These are phyloP conservation scores for Machimus rusticus DNA, from an alignment of 2,888 invertebrate genomes.

Conservation along the genomic window DNA sequence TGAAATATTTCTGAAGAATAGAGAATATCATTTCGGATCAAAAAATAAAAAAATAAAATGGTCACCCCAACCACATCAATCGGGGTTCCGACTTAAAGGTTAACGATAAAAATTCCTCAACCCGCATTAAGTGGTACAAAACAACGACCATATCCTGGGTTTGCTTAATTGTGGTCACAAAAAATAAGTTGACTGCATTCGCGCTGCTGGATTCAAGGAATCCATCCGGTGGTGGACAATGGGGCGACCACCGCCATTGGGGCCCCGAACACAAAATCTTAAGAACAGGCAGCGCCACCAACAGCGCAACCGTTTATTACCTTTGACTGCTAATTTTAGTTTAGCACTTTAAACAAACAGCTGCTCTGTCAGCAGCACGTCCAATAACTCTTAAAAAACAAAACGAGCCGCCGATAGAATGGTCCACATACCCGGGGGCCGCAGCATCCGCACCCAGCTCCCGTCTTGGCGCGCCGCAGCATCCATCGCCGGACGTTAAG, in stretches of 20 bases:
- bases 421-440: background rate
- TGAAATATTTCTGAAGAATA: background rate
- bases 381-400: background rate
- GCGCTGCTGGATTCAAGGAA: background rate
- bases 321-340: slow-evolving; percentile 20
- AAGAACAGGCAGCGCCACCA: background rate
- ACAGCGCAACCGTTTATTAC: background rate
- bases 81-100: background rate
- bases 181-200: background rate
- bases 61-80: background rate
- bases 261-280: background rate
- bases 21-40: background rate
- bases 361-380: background rate
- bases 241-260: background rate
- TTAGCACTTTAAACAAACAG: slow-evolving; percentile 28
- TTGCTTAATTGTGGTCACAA: background rate
- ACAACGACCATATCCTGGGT: background rate
- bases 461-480: background rate
- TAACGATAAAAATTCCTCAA: background rate
- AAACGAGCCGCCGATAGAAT: background rate
- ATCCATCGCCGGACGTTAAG: background rate
- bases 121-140: background rate
- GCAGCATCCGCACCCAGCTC: background rate
- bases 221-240: background rate
- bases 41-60: background rate